Evolutionary conservation across 2,797 vertebrate species (phyloP).

Genomic region (Gila robusta): DNA sequence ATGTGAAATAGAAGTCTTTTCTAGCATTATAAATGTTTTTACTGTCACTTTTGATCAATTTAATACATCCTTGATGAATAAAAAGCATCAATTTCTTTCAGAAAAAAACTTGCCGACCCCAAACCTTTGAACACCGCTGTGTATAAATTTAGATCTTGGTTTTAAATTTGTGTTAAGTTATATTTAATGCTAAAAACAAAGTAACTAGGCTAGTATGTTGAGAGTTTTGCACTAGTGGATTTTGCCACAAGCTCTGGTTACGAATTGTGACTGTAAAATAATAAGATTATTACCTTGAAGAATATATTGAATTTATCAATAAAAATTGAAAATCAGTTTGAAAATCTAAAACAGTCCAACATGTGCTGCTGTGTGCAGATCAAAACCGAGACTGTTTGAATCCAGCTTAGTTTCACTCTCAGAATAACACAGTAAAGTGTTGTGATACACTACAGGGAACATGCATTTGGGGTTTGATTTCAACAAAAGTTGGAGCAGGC

Average conservation of each 20-base stretch:
- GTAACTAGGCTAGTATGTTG: too few relatives aligned
- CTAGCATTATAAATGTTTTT: neutral
- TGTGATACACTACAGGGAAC: constrained; percentile 27
- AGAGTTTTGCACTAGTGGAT: neutral
- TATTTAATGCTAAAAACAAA: neutral
- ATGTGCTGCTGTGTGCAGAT: constrained; percentile 37
- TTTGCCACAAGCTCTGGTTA: neutral
- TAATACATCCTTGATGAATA: neutral
- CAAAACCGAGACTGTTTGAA: constrained; percentile 48
- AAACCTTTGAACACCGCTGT: neutral
- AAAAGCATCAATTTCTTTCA: neutral
- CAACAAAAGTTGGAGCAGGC: constrained; percentile 18
- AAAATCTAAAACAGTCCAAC: neutral
- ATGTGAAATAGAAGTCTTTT: neutral
- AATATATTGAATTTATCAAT: neutral
- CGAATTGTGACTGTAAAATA: too few relatives aligned
- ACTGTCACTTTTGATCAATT: neutral
- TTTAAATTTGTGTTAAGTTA: neutral
- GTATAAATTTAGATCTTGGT: neutral
- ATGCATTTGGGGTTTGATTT: constrained; percentile 18
- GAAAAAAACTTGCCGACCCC: neutral
- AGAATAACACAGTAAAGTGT: constrained; percentile 54
- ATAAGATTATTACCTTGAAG: neutral
- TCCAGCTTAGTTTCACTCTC: constrained; percentile 57
- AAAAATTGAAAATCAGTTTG: neutral